phyloP scores from a whole-genome alignment of 2,113 vertebrate species.

The Agapornis roseicollis region DNA sequence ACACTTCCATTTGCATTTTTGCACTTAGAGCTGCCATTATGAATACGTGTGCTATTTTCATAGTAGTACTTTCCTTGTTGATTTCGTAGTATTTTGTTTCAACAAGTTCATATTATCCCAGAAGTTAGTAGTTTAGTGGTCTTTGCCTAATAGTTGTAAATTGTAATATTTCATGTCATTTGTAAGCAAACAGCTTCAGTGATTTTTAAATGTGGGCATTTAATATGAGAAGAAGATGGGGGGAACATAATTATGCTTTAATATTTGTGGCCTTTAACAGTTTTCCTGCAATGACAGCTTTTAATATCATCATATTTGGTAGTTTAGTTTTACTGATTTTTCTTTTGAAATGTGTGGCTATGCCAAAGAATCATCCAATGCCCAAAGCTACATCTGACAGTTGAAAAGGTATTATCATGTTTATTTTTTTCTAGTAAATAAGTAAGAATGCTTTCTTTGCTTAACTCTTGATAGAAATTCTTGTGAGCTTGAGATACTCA shows the following conservation, averaged over 20 bases:
- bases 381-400: background rate
- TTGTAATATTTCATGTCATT: background rate
- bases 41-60: background rate
- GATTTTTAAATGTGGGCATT: background rate
- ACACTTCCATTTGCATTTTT: background rate
- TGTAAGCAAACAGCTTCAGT: background rate
- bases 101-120: background rate
- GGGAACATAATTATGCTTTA: background rate
- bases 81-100: background rate
- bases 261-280: background rate
- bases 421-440: background rate
- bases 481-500: background rate
- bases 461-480: background rate
- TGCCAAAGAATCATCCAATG: background rate
- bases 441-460: background rate
- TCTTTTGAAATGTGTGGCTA: background rate
- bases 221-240: no score
- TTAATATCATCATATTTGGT: background rate
- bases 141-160: background rate
- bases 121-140: background rate
- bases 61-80: background rate
- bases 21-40: background rate
- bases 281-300: background rate
- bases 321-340: background rate
- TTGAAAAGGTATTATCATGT: background rate